Evolutionary conservation across 2,797 vertebrate genomes (phyloP).

Genomic region (Sebastes trivittatus): DNA sequence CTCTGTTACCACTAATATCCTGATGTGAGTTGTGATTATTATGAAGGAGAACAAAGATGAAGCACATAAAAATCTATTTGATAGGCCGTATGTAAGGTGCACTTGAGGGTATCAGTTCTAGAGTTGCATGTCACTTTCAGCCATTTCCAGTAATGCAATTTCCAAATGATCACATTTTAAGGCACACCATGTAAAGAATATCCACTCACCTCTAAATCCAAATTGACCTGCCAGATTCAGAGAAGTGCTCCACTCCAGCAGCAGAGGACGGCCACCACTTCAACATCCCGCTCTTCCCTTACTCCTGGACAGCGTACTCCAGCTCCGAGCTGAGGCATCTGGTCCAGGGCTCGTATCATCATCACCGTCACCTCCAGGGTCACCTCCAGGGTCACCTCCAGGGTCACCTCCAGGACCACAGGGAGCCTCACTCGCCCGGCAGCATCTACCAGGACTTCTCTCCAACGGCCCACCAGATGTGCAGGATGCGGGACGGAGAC

Average conservation of each 20-base stretch:
- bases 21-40: background rate
- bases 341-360: constrained; percentile 79
- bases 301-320: constrained; percentile 87
- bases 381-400: background rate
- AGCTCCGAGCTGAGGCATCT: constrained; percentile 88
- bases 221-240: constrained; percentile 85
- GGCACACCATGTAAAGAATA: background rate
- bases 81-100: background rate
- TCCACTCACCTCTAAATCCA: background rate
- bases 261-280: constrained; percentile 86
- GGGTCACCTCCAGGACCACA: constrained; percentile 73
- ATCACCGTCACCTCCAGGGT: background rate
- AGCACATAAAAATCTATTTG: background rate
- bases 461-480: constrained; percentile 36
- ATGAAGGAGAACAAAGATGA: background rate
- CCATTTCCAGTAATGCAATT: background rate
- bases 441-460: constrained; percentile 72
- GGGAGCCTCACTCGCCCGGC: constrained; percentile 64
- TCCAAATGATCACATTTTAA: background rate
- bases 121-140: background rate
- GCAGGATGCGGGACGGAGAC: constrained; percentile 54
- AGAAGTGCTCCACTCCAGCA: constrained; percentile 87
- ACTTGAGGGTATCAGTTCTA: background rate
- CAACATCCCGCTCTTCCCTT: constrained; percentile 86
- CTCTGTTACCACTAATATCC: background rate